Conservation (phyloP, 2,113 vertebrate species). For the Sitta europaea region DNA sequence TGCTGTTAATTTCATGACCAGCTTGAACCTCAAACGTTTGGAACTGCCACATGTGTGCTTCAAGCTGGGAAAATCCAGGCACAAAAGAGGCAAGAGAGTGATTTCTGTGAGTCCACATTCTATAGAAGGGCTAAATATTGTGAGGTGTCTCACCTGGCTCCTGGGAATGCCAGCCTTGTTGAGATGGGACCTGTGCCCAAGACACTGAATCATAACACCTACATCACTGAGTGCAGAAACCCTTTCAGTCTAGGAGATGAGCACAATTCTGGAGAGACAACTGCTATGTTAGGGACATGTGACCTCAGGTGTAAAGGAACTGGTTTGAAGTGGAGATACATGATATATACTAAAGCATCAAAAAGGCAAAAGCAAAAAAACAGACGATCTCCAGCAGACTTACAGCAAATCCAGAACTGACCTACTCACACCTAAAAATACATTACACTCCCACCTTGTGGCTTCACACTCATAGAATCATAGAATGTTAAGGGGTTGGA, state of each 20-base stretch:
- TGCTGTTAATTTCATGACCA: rapidly evolving
- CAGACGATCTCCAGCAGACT: neutral
- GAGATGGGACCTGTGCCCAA: neutral
- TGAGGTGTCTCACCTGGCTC: neutral
- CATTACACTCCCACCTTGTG: neutral
- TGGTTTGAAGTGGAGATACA: neutral
- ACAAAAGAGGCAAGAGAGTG: neutral
- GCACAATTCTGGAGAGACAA: neutral
- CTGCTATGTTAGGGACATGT: rapidly evolving
- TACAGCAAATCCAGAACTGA: rapidly evolving
- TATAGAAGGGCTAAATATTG: neutral
- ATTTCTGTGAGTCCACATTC: neutral
- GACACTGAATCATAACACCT: neutral
- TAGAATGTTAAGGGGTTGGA: neutral
- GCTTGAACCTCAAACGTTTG: neutral
- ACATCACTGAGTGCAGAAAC: neutral
- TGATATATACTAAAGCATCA: neutral
- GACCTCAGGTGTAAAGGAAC: neutral
- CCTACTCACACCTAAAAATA: neutral
- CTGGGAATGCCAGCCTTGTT: neutral
- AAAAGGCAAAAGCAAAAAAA: rapidly evolving
- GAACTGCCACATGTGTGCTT: neutral
- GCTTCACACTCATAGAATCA: neutral
- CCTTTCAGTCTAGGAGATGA: neutral
- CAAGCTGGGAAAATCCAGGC: neutral